These are phyloP conservation scores for Cepaea hortensis DNA, from an alignment of 2,888 invertebrate genomes.

Conservation along the genomic window DNA sequence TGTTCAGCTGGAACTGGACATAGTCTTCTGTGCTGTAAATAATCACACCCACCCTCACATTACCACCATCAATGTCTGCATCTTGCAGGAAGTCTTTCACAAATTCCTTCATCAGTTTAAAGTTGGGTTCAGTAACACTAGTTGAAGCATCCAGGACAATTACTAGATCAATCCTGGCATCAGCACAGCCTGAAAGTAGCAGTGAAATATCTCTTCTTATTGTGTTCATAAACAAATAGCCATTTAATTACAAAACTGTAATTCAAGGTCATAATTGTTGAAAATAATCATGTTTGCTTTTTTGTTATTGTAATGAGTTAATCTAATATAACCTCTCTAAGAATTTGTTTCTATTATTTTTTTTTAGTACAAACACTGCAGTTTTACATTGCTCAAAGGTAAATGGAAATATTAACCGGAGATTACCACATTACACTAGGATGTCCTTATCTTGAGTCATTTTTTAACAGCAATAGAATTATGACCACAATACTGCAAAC, in stretches of 20 bases:
- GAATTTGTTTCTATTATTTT: not conserved
- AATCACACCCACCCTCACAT: conserved; percentile 56
- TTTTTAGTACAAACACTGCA: not conserved
- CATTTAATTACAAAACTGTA: no score
- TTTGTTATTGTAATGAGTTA: no score
- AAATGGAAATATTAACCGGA: not conserved
- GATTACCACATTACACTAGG: not conserved
- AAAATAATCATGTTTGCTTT: not conserved
- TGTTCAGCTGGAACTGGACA: conserved; percentile 67
- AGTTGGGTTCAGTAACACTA: conserved; percentile 62
- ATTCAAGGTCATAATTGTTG: no score
- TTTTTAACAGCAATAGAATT: no score
- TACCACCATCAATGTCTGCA: conserved; percentile 61
- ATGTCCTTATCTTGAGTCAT: no score
- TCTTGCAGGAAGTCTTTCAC: conserved; percentile 57
- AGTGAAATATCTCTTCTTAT: not conserved
- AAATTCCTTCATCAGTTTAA: conserved; percentile 59
- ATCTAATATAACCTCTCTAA: not conserved
- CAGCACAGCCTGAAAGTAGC: conserved; percentile 45
- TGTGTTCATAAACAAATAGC: no score
- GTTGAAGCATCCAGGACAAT: conserved; percentile 69
- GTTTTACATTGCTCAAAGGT: not conserved
- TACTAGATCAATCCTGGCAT: conserved; percentile 61
- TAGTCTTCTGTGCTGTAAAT: conserved; percentile 61
- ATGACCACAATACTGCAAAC: no score